These are phyloP conservation scores for Pygoscelis adeliae DNA, from an alignment of 2,113 vertebrate genomes.

Conservation along the genomic window DNA sequence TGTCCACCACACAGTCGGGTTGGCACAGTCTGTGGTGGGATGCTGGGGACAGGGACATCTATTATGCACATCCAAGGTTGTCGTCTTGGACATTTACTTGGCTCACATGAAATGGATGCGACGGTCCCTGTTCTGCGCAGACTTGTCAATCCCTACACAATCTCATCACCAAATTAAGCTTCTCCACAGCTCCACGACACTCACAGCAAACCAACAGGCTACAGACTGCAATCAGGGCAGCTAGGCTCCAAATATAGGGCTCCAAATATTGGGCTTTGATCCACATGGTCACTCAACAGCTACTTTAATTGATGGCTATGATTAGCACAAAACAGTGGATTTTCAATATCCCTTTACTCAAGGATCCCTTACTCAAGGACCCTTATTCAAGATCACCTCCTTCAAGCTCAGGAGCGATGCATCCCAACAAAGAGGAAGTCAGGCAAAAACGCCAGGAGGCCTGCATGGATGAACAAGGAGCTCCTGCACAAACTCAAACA, in stretches of 20 bases:
- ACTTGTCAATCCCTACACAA: neutral
- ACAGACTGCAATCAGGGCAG: neutral
- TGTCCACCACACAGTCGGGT: neutral
- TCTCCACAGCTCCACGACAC: neutral
- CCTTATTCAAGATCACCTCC: too few relatives aligned
- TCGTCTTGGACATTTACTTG: neutral
- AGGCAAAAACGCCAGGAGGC: too few relatives aligned
- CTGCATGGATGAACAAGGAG: too few relatives aligned
- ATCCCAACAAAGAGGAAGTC: too few relatives aligned
- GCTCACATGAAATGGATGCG: neutral
- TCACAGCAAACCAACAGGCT: neutral
- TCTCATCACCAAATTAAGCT: neutral
- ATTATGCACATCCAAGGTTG: neutral
- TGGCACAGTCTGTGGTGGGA: neutral
- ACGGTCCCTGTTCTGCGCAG: neutral
- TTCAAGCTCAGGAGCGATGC: too few relatives aligned
- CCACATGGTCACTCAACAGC: neutral
- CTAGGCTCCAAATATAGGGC: neutral
- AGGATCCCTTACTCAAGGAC: too few relatives aligned
- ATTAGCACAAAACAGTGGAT: neutral
- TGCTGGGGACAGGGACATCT: neutral
- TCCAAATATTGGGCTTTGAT: neutral
- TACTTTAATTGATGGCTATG: neutral
- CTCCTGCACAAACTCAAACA: too few relatives aligned
- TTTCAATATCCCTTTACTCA: neutral